These are phyloP conservation scores for Baronia brevicornis DNA, from an alignment of 2,888 invertebrate species.

Conservation along the genomic window DNA sequence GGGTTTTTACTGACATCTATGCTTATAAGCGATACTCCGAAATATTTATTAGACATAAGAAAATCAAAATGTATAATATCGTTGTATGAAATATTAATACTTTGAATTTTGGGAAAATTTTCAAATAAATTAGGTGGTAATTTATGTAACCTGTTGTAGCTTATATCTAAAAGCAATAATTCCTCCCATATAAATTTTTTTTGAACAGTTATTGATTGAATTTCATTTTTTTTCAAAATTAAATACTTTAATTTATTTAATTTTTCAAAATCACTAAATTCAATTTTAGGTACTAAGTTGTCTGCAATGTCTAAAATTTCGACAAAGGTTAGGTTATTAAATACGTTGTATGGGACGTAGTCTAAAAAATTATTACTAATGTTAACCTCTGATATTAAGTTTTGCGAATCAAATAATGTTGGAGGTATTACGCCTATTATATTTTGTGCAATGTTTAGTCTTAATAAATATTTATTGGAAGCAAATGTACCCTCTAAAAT, in stretches of 20 bases:
- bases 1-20: slow-evolving; percentile 65
- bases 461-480: slow-evolving; percentile 83
- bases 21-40: slow-evolving; percentile 48
- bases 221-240: slow-evolving; percentile 60
- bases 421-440: slow-evolving; percentile 78
- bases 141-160: slow-evolving; percentile 52
- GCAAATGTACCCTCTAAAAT: slow-evolving; percentile 83
- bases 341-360: slow-evolving; percentile 85
- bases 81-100: slow-evolving; percentile 60
- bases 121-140: slow-evolving; percentile 53
- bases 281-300: slow-evolving; percentile 81
- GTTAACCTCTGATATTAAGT: slow-evolving; percentile 83
- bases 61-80: slow-evolving; percentile 58
- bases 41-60: slow-evolving; percentile 41
- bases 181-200: slow-evolving; percentile 53
- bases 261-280: slow-evolving; percentile 75
- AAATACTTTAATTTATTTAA: slow-evolving; percentile 53
- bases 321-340: slow-evolving; percentile 82
- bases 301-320: slow-evolving; percentile 82
- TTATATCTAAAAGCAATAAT: slow-evolving; percentile 53
- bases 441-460: slow-evolving; percentile 84
- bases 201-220: slow-evolving; percentile 44
- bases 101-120: slow-evolving; percentile 60
- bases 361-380: slow-evolving; percentile 83
- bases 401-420: slow-evolving; percentile 79